Base-by-base conservation (phyloP, 2,888 invertebrate species). In the Hipparchia semele region DNA sequence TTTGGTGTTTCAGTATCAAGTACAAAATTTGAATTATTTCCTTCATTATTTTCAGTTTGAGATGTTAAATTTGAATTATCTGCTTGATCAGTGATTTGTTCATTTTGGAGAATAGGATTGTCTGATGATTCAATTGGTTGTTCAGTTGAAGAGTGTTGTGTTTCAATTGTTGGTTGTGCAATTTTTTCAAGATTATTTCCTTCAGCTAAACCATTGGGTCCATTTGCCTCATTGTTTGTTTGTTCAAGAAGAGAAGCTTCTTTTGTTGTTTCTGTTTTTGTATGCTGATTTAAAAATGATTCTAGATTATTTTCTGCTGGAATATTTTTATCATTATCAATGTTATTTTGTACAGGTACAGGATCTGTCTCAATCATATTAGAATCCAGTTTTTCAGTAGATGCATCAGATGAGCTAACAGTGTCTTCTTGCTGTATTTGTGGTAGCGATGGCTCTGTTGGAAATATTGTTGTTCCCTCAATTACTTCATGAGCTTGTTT, bases 391-490 rank as follows among this genome's bases (percentile, higher is more conserved):
- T 58, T 49, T 62, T 68, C 59, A 51, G 13, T 54, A 49, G 54
- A 39, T 33, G 12, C 23, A 65, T 60, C 60, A 46, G 79, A 68
- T 56, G 79, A 39, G 68, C 81, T 78, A 68, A 82, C 81, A 53
- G 82, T 79, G 51, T 74, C 73, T 74, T 80, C 81, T 64, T 80
- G 76, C 46, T 79, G 76, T 45, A 72, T 77, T 69, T 71, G 51
- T 46, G 73, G 74, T 51, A 70, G 74, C 68, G 82, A 71, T 60
- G 87, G 75, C 75, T 90, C 88, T 8, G 89, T 87, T 3, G 89
- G 86, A 77, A 93, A 94, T 79, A 96, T 90, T 39, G 95, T 95
- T 10, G 97, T 97, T 12, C 96, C 97, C 86, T 97, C 96, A 78
- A 96, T 88, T 46, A 96, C 91, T 86, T 93, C 91, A 83, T 90